Conservation (phyloP, 2,797 vertebrate genomes). For the Muscicapa striata region DNA sequence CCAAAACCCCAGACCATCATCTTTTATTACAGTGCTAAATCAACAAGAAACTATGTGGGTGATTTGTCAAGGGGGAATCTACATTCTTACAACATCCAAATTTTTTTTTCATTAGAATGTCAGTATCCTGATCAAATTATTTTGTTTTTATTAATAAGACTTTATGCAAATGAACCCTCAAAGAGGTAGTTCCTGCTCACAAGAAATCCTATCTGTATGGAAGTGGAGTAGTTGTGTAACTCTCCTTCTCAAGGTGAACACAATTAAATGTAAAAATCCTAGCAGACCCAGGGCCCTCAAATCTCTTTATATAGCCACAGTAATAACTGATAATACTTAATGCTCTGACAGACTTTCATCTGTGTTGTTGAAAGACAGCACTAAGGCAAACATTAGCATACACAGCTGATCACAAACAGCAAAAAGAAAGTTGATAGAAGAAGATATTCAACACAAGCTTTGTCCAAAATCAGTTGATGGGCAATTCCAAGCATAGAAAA, state of each 20-base stretch:
- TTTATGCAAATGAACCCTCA: not conserved
- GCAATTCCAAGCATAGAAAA: not conserved
- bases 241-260: constrained; percentile 5
- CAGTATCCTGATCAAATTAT: not conserved
- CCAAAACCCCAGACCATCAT: not conserved
- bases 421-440: not conserved
- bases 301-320: not conserved
- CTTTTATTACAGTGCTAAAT: not conserved
- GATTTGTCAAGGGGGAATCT: constrained; percentile 20
- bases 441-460: not conserved
- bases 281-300: not conserved
- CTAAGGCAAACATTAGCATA: not conserved
- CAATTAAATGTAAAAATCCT: constrained; percentile 27
- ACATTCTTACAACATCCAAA: not conserved
- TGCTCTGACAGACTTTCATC: not conserved
- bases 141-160: constrained; percentile 7
- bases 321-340: not conserved
- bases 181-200: not conserved
- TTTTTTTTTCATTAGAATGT: not conserved
- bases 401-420: not conserved
- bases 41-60: not conserved
- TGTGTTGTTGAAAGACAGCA: not conserved
- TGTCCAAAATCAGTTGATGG: not conserved
- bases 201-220: not conserved
- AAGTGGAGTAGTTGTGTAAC: not conserved